phyloP scores from a whole-genome alignment of 2,888 invertebrate genomes.

The Physocephala rufipes region DNA sequence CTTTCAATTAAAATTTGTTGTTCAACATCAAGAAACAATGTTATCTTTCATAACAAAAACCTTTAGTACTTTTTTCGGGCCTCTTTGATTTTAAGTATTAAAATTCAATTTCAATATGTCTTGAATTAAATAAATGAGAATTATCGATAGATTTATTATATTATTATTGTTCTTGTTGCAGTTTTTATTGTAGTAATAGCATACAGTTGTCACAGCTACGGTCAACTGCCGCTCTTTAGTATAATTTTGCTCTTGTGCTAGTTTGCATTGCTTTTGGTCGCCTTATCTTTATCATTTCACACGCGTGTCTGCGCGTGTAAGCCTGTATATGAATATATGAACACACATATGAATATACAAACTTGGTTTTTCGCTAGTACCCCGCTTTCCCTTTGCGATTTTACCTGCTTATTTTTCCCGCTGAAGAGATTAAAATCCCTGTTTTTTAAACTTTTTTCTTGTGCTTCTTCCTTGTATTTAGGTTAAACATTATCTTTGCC shows the following conservation, averaged over 20 bases:
- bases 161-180: conserved; percentile 22
- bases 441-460: background rate
- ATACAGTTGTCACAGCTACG: background rate
- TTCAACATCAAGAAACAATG: no score
- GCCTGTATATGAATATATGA: background rate
- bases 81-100: no score
- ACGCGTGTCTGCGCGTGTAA: background rate
- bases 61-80: no score
- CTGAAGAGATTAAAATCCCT: conserved; percentile 19
- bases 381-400: no score
- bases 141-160: background rate
- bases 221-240: no score
- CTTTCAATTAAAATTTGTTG: no score
- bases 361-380: background rate
- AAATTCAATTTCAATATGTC: no score
- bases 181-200: conserved; percentile 10
- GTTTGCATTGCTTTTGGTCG: no score
- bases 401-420: background rate
- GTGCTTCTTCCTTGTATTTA: background rate
- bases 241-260: background rate
- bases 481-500: conserved; percentile 15
- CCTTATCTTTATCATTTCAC: no score
- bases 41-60: no score
- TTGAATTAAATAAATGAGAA: conserved; percentile 49
- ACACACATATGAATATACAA: background rate